A percentile compares a stretch with the other conserved stretches of the same genome.
Evolutionary conservation across 2,888 invertebrate genomes (phyloP).

Genomic region (Lasioglossum villosulum): DNA sequence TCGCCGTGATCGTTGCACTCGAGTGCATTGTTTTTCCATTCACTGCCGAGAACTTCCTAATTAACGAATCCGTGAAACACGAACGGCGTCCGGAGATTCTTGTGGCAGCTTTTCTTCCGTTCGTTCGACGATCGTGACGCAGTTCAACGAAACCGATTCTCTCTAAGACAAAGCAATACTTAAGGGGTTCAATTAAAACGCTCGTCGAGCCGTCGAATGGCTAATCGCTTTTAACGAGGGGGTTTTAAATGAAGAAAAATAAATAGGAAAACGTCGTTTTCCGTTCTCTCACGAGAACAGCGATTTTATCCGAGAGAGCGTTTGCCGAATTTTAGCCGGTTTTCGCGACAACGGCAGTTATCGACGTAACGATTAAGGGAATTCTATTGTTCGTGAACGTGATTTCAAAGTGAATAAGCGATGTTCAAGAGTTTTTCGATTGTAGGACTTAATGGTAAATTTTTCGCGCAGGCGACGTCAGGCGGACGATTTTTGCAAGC

Average conservation of each 20-base stretch:
- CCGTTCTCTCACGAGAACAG: slow-evolving; percentile 22
- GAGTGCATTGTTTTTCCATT: slow-evolving; percentile 23
- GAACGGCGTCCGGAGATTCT: neutral
- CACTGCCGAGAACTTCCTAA: slow-evolving; percentile 34
- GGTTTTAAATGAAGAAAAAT: slow-evolving; percentile 18
- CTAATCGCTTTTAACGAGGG: neutral
- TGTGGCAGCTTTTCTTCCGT: neutral
- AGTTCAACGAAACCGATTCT: slow-evolving; percentile 3
- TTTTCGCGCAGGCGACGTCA: slow-evolving; percentile 26
- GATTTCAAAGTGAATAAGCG: no score
- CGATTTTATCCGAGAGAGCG: slow-evolving; percentile 39
- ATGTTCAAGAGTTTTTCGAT: slow-evolving; percentile 9
- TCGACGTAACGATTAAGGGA: neutral
- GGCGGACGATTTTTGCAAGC: slow-evolving; percentile 15
- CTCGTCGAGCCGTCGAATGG: neutral
- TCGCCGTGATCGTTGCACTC: neutral
- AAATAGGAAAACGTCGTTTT: slow-evolving; percentile 17
- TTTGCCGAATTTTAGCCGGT: slow-evolving; percentile 7
- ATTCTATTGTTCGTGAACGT: slow-evolving; percentile 18
- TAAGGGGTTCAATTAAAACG: neutral
- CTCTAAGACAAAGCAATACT: slow-evolving; percentile 1
- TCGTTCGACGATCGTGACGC: neutral
- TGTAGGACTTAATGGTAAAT: slow-evolving; percentile 28
- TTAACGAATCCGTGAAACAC: neutral
- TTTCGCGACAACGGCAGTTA: neutral